These are phyloP conservation scores for Mormyrops attenuatus DNA, from an alignment of 2,797 vertebrate genomes.

Conservation along the genomic window DNA sequence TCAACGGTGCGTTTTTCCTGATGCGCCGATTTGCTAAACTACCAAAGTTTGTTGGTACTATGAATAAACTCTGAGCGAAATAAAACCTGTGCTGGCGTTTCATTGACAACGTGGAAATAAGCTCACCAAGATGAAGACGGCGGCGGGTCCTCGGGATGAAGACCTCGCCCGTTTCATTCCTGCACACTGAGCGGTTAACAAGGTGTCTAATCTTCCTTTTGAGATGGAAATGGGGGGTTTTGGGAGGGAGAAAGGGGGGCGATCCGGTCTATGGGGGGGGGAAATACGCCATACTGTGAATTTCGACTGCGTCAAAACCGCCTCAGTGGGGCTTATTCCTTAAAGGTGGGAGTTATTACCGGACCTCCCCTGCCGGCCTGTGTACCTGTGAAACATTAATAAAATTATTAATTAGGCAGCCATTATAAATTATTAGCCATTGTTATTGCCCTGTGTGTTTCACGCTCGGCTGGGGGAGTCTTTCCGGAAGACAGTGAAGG, in stretches of 20 bases:
- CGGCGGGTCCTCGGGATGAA: not conserved
- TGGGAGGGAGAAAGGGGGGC: not conserved
- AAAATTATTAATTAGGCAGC: not conserved
- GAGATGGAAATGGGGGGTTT: not conserved
- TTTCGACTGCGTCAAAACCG: not conserved
- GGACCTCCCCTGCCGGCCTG: not conserved
- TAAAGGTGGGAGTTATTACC: not conserved
- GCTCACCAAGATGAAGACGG: not conserved
- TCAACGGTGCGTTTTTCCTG: constrained; percentile 64
- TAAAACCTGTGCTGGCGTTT: constrained; percentile 39
- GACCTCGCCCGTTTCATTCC: not conserved
- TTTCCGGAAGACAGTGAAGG: not conserved
- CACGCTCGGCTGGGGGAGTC: not conserved
- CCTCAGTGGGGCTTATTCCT: not conserved
- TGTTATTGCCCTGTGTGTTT: not conserved
- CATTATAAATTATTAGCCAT: not conserved
- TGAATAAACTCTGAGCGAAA: constrained; percentile 62
- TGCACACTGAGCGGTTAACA: not conserved
- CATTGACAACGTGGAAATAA: not conserved
- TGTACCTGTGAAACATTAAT: not conserved
- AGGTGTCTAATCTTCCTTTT: not conserved
- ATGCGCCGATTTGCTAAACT: constrained; percentile 72
- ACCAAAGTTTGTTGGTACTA: constrained; percentile 80
- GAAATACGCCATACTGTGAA: not conserved
- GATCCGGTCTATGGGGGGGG: not conserved